Percentiles rank a stretch among this genome's conserved stretches.
Conservation (phyloP, 2,113 vertebrate species). For the Chaetops frenatus region DNA sequence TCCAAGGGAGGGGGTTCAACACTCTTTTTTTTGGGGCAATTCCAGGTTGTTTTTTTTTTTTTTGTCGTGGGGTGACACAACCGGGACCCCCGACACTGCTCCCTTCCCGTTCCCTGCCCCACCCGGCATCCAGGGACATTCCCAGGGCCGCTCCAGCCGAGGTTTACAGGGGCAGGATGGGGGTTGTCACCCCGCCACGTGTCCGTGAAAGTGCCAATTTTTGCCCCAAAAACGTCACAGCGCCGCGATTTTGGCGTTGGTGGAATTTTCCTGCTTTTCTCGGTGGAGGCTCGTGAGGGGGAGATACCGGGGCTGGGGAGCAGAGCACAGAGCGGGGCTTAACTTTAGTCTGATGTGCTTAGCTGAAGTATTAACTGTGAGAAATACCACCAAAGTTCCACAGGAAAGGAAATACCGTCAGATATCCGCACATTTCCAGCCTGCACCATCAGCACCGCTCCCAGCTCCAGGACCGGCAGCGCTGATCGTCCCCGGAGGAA, state of each 20-base stretch:
- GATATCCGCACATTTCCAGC: neutral
- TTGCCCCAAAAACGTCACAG: neutral
- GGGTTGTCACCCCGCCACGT: neutral
- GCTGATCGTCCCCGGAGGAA: neutral
- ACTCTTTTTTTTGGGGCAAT: neutral
- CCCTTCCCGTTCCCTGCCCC: neutral
- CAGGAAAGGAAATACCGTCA: constrained; percentile 20
- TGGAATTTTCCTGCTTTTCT: neutral
- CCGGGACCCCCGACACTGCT: fast-evolving
- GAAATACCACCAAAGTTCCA: neutral
- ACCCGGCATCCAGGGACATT: neutral
- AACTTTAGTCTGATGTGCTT: neutral
- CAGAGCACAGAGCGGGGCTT: neutral
- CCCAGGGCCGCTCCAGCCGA: neutral
- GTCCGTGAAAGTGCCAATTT: neutral
- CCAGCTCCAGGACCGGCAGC: neutral
- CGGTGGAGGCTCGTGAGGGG: neutral
- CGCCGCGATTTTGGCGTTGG: neutral
- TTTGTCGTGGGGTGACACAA: fast-evolving
- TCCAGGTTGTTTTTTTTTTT: neutral
- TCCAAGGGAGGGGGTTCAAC: neutral
- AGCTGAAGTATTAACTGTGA: constrained; percentile 6
- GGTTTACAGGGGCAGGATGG: neutral
- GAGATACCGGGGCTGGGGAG: neutral
- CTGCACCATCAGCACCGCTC: neutral